Percentiles rank a stretch among this genome's conserved stretches.
phyloP scores from a whole-genome alignment of 2,888 invertebrate genomes.

The Troilus luridus region DNA sequence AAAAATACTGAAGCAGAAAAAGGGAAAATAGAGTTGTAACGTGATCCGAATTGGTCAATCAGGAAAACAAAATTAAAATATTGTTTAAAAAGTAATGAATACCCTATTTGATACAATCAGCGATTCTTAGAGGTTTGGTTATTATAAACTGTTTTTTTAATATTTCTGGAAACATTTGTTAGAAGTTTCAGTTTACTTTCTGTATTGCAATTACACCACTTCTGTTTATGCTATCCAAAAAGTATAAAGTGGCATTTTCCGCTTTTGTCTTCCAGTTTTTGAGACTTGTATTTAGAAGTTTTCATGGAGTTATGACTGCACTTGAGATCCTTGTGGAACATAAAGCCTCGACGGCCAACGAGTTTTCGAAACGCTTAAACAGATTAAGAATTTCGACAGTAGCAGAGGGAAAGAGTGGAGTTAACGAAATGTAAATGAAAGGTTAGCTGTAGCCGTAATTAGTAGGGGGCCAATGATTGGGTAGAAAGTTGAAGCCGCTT shows the following conservation, averaged over 20 bases:
- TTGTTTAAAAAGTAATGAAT: too few species aligned
- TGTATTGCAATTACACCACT: neutral
- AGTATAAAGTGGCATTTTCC: neutral
- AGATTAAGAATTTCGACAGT: neutral
- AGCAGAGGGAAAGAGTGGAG: conserved; percentile 2
- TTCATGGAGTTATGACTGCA: neutral
- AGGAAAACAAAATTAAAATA: too few species aligned
- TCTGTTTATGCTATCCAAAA: neutral
- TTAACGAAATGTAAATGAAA: conserved; percentile 35
- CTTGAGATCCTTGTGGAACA: neutral
- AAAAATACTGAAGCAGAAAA: too few species aligned
- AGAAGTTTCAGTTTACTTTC: neutral
- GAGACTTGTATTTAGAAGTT: neutral
- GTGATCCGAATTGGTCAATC: too few species aligned
- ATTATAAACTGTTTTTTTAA: too few species aligned
- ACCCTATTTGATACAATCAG: too few species aligned
- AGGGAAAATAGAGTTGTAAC: too few species aligned
- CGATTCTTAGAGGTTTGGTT: too few species aligned
- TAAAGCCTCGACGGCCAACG: neutral
- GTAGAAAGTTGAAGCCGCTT: conserved; percentile 43
- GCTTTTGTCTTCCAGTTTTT: neutral
- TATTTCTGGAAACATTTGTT: too few species aligned
- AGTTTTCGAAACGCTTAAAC: conserved; percentile 22
- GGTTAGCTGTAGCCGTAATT: conserved; percentile 10
- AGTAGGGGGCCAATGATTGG: conserved; percentile 7